A percentile compares a stretch with the other conserved stretches of the same genome.
Evolutionary conservation across 2,888 invertebrate species (phyloP).

Genomic region (Torymus tubicola): DNA sequence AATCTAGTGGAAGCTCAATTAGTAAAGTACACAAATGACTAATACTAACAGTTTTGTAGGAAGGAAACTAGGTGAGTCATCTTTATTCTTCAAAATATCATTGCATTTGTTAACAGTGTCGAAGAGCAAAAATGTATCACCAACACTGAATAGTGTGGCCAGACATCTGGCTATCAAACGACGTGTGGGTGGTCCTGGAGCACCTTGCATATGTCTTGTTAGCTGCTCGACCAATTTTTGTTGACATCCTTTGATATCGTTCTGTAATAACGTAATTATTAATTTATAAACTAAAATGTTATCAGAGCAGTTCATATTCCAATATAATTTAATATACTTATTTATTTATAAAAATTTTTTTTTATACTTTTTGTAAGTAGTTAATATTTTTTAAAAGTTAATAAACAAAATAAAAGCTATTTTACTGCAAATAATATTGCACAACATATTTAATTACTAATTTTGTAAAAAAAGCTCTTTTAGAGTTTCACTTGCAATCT

Average conservation of each 20-base stretch:
- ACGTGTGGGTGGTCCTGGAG: slow-evolving; percentile 95
- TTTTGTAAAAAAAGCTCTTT: too few relatives aligned
- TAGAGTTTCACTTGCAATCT: too few relatives aligned
- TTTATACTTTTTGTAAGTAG: not conserved
- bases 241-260: slow-evolving; percentile 97
- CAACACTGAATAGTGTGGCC: slow-evolving; percentile 96
- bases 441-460: too few relatives aligned
- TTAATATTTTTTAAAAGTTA: not conserved
- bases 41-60: slow-evolving; percentile 91
- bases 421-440: too few relatives aligned
- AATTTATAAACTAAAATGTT: not conserved
- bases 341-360: slow-evolving; percentile 5
- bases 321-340: not conserved
- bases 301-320: too few relatives aligned
- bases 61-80: slow-evolving; percentile 97
- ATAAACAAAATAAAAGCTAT: too few relatives aligned
- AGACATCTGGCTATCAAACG: slow-evolving; percentile 93
- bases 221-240: slow-evolving; percentile 96
- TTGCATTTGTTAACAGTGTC: slow-evolving; percentile 99
- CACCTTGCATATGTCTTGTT: slow-evolving; percentile 91
- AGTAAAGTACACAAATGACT: slow-evolving; percentile 40
- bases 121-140: slow-evolving; percentile 97
- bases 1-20: slow-evolving; percentile 18
- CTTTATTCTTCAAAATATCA: slow-evolving; percentile 96
- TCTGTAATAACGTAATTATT: slow-evolving; percentile 79